Evolutionary conservation across 1,140 invertebrate genomes (phyloP).

Genomic region (Macrosteles quadrilineatus): DNA sequence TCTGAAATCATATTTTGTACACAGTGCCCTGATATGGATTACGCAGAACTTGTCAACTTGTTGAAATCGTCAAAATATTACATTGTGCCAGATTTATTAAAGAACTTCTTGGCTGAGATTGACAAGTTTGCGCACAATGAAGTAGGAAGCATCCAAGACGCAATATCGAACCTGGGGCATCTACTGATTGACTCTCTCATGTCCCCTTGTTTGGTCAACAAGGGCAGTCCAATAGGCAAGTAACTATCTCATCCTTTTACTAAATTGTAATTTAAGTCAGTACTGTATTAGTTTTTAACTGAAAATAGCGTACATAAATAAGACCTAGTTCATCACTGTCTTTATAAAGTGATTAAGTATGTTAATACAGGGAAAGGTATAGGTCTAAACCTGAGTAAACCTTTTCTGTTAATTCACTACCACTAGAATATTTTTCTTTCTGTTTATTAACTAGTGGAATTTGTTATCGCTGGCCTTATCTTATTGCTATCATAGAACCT

Average conservation of each 20-base stretch:
- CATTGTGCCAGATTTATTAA: constrained; percentile 54
- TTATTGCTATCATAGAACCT: too few relatives aligned
- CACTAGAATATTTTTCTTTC: too few relatives aligned
- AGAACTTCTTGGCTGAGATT: constrained; percentile 58
- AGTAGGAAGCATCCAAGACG: constrained; percentile 62
- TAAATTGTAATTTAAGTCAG: background rate
- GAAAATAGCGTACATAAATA: background rate
- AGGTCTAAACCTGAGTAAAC: too few relatives aligned
- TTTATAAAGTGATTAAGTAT: background rate
- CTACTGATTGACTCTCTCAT: constrained; percentile 37
- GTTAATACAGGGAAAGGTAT: too few relatives aligned
- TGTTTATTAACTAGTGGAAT: too few relatives aligned
- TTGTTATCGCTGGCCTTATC: too few relatives aligned
- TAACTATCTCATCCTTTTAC: constrained; percentile 32
- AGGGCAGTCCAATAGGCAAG: constrained; percentile 52
- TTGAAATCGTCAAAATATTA: constrained; percentile 57
- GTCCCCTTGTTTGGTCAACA: constrained; percentile 46
- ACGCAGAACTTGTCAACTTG: constrained; percentile 57
- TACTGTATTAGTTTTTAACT: background rate
- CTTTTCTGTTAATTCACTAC: too few relatives aligned
- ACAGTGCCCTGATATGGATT: constrained; percentile 65
- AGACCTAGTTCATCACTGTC: background rate
- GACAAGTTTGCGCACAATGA: constrained; percentile 56
- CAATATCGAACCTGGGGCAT: constrained; percentile 57
- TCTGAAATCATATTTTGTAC: too few relatives aligned